A percentile compares a stretch with the other conserved stretches of the same genome.
Conservation (phyloP, 2,888 invertebrate genomes). For the Sclerodermus sp. region DNA sequence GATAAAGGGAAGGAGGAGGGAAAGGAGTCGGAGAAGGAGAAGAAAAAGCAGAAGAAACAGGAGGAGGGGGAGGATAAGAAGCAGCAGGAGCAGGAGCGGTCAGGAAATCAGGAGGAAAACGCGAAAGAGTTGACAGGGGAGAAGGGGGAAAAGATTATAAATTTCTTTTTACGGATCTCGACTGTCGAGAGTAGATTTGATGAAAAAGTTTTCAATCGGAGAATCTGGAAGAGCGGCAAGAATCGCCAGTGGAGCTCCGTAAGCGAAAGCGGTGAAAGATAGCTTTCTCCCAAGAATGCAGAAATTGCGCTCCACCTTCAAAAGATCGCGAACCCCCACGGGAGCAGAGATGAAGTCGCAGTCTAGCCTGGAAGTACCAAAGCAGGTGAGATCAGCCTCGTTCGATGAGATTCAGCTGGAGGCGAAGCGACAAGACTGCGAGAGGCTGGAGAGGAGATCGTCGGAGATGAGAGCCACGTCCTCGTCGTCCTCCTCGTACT, state of each 20-base stretch:
- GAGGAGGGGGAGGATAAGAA: conserved; percentile 8
- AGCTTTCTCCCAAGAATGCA: conserved; percentile 65
- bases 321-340: conserved; percentile 84
- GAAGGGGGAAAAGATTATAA: not conserved
- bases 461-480: conserved; percentile 23
- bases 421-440: conserved; percentile 65
- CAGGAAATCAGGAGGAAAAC: conserved; percentile 16
- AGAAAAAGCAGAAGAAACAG: conserved; percentile 9
- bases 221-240: conserved; percentile 1
- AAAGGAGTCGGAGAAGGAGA: conserved; percentile 14
- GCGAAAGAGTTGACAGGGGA: conserved; percentile 4
- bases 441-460: conserved; percentile 15
- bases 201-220: not conserved
- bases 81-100: conserved; percentile 9
- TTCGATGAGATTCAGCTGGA: conserved; percentile 88
- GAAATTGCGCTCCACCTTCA: conserved; percentile 83
- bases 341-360: conserved; percentile 91
- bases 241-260: not conserved
- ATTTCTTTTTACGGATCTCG: not conserved
- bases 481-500: conserved; percentile 44
- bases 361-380: conserved; percentile 87
- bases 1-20: no score
- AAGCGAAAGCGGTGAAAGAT: no score
- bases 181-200: not conserved
- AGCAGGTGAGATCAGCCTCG: conserved; percentile 86